Percentiles rank a stretch among this genome's conserved stretches.
Conservation (phyloP, 1,140 invertebrate species). For the Wiebesia pumilae region DNA sequence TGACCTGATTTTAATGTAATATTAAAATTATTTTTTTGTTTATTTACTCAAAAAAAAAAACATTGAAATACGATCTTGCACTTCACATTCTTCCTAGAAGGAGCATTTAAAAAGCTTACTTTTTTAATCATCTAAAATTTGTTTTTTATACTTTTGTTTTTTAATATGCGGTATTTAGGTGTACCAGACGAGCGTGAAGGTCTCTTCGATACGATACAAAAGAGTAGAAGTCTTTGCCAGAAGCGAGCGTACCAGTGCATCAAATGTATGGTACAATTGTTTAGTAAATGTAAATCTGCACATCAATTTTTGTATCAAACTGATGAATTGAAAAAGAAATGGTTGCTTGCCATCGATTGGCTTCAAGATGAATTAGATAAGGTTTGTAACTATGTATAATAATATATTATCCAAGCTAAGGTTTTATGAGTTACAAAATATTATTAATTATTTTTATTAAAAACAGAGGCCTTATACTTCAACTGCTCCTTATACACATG, state of each 20-base stretch:
- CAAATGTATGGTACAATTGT: conserved; percentile 94
- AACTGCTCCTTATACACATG: conserved; percentile 82
- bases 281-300: conserved; percentile 87
- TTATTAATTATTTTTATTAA: conserved; percentile 53
- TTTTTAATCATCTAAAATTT: no score
- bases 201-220: conserved; percentile 92
- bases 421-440: no score
- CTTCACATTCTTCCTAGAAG: no score
- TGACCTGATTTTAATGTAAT: background rate
- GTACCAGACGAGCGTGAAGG: conserved; percentile 94
- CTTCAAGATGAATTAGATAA: conserved; percentile 95
- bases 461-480: conserved; percentile 76
- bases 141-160: no score
- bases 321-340: conserved; percentile 88
- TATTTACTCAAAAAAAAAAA: no score
- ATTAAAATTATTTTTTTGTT: no score
- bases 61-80: no score
- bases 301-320: conserved; percentile 85
- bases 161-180: conserved; percentile 75
- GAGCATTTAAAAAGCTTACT: no score
- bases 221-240: conserved; percentile 95
- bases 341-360: conserved; percentile 93
- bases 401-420: background rate
- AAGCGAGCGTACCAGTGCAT: conserved; percentile 98
- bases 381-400: conserved; percentile 66